Evolutionary conservation across 2,888 invertebrate species (phyloP), one percentile per base, ranked within the genome.

Genomic region (Tetrapedia diversipes): DNA sequence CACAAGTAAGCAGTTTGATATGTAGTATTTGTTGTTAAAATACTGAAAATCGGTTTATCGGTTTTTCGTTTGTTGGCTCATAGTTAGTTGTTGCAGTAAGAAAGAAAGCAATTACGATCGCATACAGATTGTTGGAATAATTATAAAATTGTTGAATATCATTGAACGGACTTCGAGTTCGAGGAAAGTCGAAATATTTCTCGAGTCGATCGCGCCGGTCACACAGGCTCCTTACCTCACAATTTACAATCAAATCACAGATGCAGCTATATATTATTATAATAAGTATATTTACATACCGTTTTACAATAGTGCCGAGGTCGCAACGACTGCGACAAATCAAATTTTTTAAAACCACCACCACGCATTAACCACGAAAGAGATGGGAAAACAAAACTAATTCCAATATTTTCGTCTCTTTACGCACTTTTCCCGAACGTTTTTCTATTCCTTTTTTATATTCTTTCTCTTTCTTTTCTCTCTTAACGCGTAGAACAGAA

Each of bases 261-360:
- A 90, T 90, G 89, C 91, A 91, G 90, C 90, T 91, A 91, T 91
- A 91, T 91, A 91, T 90, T 89, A 90, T 88, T 89, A 90, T 87
- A 90, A 91, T 90, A 91, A 76, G 71, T 91, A 90, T 91, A 91
- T 91, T 91, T 90, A 89, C 90, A 89, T 89, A 90, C 89, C 86
- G 86, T 85, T 90, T 90, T 89, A 89, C 89, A 90, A 91, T 89
- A 91, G 89, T 87, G 86, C 87, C 84, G 87, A 86, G 84, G 77
- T 83, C 78, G 85, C 83, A 85, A 86, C 86, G 74, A 85, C 85
- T 86, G 86, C 84, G 68, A 83, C 83, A 56, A 54, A 80, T 80
- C 78, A 83, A 74, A 86, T 84, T 87, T 80, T 54, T 45, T 24
- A 47, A 66, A 45, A 53, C 56, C 57, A 67, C 51, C n/a, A n/a